Conservation (phyloP, 2,888 invertebrate species). For the Pachycephus smyrnensis region DNA sequence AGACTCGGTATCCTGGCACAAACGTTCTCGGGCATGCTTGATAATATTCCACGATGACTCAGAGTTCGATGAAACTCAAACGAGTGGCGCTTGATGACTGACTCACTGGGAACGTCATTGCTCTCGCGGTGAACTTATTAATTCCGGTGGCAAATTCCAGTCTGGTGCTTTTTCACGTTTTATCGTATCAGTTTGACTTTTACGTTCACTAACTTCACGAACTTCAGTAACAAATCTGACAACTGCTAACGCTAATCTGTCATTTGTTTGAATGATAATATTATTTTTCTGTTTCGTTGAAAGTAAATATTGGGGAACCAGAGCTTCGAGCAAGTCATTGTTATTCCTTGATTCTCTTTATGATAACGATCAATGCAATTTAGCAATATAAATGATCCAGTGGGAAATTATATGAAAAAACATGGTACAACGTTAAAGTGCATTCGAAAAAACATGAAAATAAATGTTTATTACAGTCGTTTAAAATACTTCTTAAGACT, state of each 20-base stretch:
- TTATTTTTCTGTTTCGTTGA: too few species aligned
- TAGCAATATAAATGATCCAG: too few species aligned
- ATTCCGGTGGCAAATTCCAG: neutral
- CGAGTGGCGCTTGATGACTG: neutral
- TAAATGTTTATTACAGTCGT: too few species aligned
- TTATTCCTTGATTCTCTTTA: too few species aligned
- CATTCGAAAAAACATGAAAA: rapidly evolving
- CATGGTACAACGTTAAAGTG: too few species aligned
- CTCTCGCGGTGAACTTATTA: neutral
- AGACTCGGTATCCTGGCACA: neutral
- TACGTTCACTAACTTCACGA: neutral
- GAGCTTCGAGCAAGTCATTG: too few species aligned
- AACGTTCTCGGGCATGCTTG: neutral
- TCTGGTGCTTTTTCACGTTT: neutral
- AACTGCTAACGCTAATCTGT: too few species aligned
- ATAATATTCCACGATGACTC: neutral
- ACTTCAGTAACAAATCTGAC: neutral
- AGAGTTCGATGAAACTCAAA: neutral
- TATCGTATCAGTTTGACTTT: neutral
- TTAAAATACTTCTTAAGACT: too few species aligned
- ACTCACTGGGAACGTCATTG: neutral
- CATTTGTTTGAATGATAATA: too few species aligned
- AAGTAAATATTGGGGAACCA: too few species aligned
- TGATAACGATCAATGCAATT: too few species aligned
- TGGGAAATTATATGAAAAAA: too few species aligned